Percentiles rank a stretch among this genome's conserved stretches.
These are phyloP conservation scores for Parotia lawesii DNA, from an alignment of 2,113 vertebrate genomes.

Conservation along the genomic window DNA sequence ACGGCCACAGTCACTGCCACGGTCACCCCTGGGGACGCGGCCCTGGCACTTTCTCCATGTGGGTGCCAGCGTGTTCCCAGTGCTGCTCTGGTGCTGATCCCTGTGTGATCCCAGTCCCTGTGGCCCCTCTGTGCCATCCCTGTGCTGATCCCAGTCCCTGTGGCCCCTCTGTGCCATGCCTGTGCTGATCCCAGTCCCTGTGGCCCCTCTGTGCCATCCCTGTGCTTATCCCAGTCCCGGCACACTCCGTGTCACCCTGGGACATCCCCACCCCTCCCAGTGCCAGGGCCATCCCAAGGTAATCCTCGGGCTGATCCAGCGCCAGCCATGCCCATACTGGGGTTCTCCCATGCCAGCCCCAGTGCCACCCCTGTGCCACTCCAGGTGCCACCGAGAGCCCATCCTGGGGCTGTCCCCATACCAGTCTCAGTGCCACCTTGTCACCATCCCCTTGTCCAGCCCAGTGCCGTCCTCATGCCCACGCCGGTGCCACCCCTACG, in stretches of 20 bases:
- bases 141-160: neutral
- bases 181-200: neutral
- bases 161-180: neutral
- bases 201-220: neutral
- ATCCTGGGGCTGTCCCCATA: neutral
- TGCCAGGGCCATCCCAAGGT: neutral
- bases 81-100: too few relatives aligned
- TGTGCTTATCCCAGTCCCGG: neutral
- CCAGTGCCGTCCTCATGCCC: neutral
- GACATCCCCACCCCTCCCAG: neutral
- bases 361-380: neutral
- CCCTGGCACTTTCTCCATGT: accelerated
- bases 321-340: neutral
- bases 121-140: neutral
- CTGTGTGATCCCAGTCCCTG: neutral
- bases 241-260: neutral
- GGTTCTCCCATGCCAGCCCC: neutral
- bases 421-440: neutral
- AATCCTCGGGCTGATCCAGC: neutral
- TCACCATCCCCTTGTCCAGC: neutral
- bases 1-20: neutral
- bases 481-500: accelerated
- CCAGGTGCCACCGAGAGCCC: neutral
- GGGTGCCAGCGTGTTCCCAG: accelerated
- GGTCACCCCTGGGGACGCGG: accelerated